Evolutionary conservation across 2,888 invertebrate genomes (phyloP).

Genomic region (Drosophila anomalata): DNA sequence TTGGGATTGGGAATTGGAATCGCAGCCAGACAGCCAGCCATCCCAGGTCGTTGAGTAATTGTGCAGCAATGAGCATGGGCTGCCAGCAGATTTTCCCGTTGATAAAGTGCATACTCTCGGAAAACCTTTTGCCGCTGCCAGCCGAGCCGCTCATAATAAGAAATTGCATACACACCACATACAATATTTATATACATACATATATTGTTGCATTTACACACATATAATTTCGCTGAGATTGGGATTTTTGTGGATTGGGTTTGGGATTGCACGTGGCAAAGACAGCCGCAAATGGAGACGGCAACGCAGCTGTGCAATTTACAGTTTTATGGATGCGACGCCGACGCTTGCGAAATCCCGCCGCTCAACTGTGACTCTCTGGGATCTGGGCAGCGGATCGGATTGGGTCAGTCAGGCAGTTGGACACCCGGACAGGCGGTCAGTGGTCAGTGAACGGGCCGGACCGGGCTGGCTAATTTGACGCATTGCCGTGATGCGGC

Average conservation of each 20-base stretch:
- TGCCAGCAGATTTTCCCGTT: conserved; percentile 72
- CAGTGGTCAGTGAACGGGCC: conserved; percentile 30
- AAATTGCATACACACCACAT: conserved; percentile 57
- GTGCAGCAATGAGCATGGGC: conserved; percentile 73
- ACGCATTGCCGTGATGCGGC: conserved; percentile 66
- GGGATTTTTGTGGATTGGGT: conserved; percentile 38
- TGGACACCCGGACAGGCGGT: conserved; percentile 11
- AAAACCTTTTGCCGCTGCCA: conserved; percentile 54
- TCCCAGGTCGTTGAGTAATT: conserved; percentile 75
- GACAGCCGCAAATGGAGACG: conserved; percentile 51
- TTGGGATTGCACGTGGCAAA: conserved; percentile 76
- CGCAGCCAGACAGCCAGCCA: conserved; percentile 25
- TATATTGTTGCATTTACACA: conserved; percentile 33
- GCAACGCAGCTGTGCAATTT: conserved; percentile 77
- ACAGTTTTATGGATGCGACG: conserved; percentile 66
- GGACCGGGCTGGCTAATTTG: conserved; percentile 63
- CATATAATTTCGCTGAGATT: conserved; percentile 46
- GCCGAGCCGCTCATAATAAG: conserved; percentile 70
- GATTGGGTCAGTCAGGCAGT: conserved; percentile 63
- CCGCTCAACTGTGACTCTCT: conserved; percentile 1
- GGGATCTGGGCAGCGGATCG: conserved; percentile 31
- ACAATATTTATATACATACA: conserved; percentile 11
- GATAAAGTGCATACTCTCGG: conserved; percentile 68
- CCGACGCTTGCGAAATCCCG: conserved; percentile 62
- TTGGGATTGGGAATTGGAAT: conserved; percentile 51